Base-by-base conservation (phyloP, 2,888 invertebrate genomes). In the Carabus problematicus region DNA sequence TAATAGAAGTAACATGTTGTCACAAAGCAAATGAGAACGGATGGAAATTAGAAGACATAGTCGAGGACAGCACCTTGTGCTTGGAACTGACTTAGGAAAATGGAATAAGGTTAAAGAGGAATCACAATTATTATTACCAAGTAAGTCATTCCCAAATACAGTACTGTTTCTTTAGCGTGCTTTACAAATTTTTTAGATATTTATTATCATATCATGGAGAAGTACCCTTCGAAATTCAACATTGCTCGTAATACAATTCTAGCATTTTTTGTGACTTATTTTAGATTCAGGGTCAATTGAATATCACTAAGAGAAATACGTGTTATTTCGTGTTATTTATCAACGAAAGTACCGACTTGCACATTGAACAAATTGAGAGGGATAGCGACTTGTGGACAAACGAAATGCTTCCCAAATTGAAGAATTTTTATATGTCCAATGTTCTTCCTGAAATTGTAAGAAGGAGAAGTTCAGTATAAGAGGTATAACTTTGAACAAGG, bases 231-330 rank as follows among this genome's bases (percentile, higher is more conserved):
- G 4, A 52, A 12, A 14, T 1, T 16, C 19, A 52, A 3, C 3
- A 11, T 18, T 52, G 7, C n/a, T 52, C 8, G 16, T 52, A 52
- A 4, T 18, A 49, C n/a, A 49, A 14, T 45, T 29, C 7, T 14
- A 6, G n/a, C 7, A 45, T 8, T 49, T n/a, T 8, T 49, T 16
- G 3, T 6, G 6, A 12, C 6, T 16, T 47, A 47, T 60, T 62
- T 62, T 62, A 62, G 29, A 47, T 49, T 7, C 62, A 62, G 29
- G 62, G 29, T 11, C 62, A 62, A 62, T n/a, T 62, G 14, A 62
- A 61, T 45, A 43, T 45, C n/a, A 49, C 62, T 19, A 62, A 49
- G 7, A 47, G 49, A 8, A 39, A 62, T 49, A 16, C 39, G 45
- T 47, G 62, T 39, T 62, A 62, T 49, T 62, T 62, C 12, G 8